Conservation (phyloP, 2,888 invertebrate genomes). For the Pseudeuparius sepicola region DNA sequence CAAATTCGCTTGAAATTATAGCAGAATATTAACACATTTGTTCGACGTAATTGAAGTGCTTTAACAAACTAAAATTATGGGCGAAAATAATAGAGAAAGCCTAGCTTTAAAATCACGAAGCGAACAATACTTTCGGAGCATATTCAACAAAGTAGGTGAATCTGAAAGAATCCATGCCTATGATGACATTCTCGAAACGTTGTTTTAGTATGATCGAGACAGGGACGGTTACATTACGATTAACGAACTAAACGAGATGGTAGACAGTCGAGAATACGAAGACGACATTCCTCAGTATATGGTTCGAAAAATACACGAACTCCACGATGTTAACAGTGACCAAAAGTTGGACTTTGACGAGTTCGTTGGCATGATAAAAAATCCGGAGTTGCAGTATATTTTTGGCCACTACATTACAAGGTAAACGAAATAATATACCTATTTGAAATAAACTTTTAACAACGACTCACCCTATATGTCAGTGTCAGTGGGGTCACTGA, state of each 20-base stretch:
- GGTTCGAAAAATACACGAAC: conserved; percentile 54
- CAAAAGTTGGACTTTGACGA: conserved; percentile 61
- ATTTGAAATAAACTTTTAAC: too few relatives aligned
- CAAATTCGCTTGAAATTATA: too few relatives aligned
- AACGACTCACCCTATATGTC: too few relatives aligned
- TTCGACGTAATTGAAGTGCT: too few relatives aligned
- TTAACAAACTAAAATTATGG: too few relatives aligned
- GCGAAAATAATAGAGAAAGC: not conserved
- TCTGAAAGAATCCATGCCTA: too few relatives aligned
- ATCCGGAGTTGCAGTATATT: conserved; percentile 50
- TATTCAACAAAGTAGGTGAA: conserved; percentile 29
- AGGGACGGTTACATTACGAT: conserved; percentile 60
- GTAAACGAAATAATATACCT: too few relatives aligned
- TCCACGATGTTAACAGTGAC: conserved; percentile 55
- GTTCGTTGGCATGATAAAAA: conserved; percentile 60
- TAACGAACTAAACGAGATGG: conserved; percentile 52
- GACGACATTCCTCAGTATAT: conserved; percentile 53
- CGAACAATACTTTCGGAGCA: conserved; percentile 25
- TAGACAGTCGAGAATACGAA: conserved; percentile 50
- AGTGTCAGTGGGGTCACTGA: too few relatives aligned
- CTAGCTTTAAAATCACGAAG: conserved; percentile 22
- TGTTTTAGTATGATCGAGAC: conserved; percentile 60
- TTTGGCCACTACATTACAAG: conserved; percentile 55
- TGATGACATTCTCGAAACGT: too few relatives aligned
- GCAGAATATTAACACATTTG: too few relatives aligned